Percentiles rank a stretch among this genome's conserved stretches.
These are phyloP conservation scores for Monochamus alternatus DNA, from an alignment of 2,888 invertebrate species.

Conservation along the genomic window DNA sequence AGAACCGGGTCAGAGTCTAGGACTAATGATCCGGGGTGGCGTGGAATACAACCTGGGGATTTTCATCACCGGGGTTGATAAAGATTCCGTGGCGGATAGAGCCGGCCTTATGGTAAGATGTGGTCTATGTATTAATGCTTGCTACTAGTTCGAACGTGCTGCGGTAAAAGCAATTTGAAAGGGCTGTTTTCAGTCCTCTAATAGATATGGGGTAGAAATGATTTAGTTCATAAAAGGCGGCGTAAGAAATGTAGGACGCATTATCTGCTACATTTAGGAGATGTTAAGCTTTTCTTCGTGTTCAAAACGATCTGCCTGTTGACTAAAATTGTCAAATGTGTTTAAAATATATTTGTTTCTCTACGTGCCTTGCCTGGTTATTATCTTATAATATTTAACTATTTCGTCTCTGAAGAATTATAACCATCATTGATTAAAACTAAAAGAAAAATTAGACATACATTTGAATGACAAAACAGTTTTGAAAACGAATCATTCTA, in stretches of 20 bases:
- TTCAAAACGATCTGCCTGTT: too few relatives aligned
- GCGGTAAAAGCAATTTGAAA: not conserved
- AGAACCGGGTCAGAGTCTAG: conserved; percentile 92
- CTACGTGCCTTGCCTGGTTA: too few relatives aligned
- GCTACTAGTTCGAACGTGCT: conserved; percentile 1
- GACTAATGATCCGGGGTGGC: conserved; percentile 95
- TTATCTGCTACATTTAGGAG: not conserved
- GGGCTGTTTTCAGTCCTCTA: not conserved
- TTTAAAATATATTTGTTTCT: too few relatives aligned
- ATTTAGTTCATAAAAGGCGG: not conserved
- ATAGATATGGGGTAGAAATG: not conserved
- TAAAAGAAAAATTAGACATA: too few relatives aligned
- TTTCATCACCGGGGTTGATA: conserved; percentile 96
- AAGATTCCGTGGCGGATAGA: conserved; percentile 92
- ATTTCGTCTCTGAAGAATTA: too few relatives aligned
- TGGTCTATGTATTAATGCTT: conserved; percentile 14
- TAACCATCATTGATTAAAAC: too few relatives aligned
- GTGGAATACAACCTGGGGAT: conserved; percentile 96
- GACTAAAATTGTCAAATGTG: too few relatives aligned
- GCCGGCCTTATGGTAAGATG: conserved; percentile 86
- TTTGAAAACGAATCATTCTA: too few relatives aligned
- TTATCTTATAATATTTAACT: too few relatives aligned
- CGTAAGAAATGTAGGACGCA: not conserved
- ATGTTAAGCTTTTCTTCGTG: too few relatives aligned
- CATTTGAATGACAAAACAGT: too few relatives aligned